Evolutionary conservation across 2,888 invertebrate genomes (phyloP).

Genomic region (Clusia tigrina): DNA sequence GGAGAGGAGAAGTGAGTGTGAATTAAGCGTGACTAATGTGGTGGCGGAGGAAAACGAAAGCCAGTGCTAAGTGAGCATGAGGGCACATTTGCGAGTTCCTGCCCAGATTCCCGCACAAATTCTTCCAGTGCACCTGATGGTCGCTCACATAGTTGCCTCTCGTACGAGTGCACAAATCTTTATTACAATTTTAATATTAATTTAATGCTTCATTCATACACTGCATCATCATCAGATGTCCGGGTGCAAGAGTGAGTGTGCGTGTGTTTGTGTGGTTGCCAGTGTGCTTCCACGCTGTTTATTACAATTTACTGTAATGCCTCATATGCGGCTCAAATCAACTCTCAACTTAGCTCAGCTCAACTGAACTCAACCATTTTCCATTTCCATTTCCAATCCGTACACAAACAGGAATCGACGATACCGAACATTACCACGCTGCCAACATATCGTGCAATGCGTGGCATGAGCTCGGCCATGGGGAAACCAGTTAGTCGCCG

Average conservation of each 20-base stretch:
- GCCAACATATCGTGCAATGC: conserved; percentile 73
- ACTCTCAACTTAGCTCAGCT: too few relatives aligned
- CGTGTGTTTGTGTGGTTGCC: too few relatives aligned
- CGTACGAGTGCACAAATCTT: conserved; percentile 28
- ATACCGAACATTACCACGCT: conserved; percentile 50
- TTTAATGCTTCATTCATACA: conserved; percentile 32
- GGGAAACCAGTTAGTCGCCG: conserved; percentile 63
- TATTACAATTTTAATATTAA: conserved; percentile 37
- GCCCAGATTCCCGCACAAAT: too few relatives aligned
- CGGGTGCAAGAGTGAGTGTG: neutral
- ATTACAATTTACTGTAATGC: conserved; percentile 27
- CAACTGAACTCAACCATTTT: neutral
- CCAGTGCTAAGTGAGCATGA: too few relatives aligned
- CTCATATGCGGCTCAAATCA: too few relatives aligned
- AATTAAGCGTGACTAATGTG: too few relatives aligned
- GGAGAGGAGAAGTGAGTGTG: too few relatives aligned
- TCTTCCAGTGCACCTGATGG: neutral
- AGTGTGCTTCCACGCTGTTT: conserved; percentile 34
- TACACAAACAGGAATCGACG: conserved; percentile 41
- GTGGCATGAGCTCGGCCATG: conserved; percentile 64
- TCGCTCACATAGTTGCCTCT: neutral
- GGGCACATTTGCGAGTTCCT: too few relatives aligned
- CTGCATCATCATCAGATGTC: neutral
- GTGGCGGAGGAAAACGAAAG: too few relatives aligned
- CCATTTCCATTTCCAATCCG: too few relatives aligned